Evolutionary conservation across 2,797 vertebrate species (phyloP), one percentile per base, ranked within the genome.

Genomic region (Hippocampus kuda): DNA sequence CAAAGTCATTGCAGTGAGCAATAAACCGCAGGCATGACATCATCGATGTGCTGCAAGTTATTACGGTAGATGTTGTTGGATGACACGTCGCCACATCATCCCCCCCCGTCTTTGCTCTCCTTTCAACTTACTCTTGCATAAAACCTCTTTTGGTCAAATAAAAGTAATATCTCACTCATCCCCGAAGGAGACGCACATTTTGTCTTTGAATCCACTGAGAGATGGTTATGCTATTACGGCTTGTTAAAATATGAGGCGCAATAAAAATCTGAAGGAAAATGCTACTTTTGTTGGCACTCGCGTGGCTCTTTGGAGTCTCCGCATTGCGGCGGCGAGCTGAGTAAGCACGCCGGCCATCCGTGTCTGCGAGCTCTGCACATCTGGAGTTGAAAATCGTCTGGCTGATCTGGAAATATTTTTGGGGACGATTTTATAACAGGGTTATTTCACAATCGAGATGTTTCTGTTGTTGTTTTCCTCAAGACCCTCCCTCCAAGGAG

Each of bases 401-500:
- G 76, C 77, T 67, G 70, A 78, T 79, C 73, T 72, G 80, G 75
- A 84, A 63, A 42, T 13, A 64, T 24, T 41, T 24, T 38, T 26
- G 41, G 10, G 20, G 60, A 22, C n/a, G 60, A 63, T 24, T 26
- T 64, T 26, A 24, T 20, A 18, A 24, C 16, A 51, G 44, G n/a
- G 9, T 34, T 34, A 3, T 66, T 66, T 49, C 26, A 13, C 53
- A 65, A 65, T 24, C 22, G 8, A 34, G 13, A 26, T 66, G 16
- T 51, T 49, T 66, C 9, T 66, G 11, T 18, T 30, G 13, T 42
- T 65, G 15, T 75, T 69, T 61, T 66, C 77, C 59, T 77, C 42
- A 81, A 99, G 97, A 98, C 75, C 89, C 88, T 11, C 94, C 95
- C 41, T 88, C 89, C n/a, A 99, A 98, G 90, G 97, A 99, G 82